These are phyloP conservation scores for Hexactinellida sp. DNA, from an alignment of 37 sponge, comb jelly and placozoan genomes.

Conservation along the genomic window DNA sequence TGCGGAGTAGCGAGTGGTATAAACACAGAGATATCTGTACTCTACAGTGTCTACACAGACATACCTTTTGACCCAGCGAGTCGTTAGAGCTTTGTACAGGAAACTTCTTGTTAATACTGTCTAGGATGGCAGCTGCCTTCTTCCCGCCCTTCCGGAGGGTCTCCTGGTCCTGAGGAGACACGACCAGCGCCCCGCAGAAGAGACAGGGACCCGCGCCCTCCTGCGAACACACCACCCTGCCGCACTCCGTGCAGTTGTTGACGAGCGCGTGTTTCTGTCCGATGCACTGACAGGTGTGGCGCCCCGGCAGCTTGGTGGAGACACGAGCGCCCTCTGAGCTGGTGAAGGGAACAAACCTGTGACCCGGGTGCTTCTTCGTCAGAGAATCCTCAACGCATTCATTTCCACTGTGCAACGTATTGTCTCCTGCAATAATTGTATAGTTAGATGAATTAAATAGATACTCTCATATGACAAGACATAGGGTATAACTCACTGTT, in stretches of 20 bases:
- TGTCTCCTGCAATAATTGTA: too few relatives aligned
- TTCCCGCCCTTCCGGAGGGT: slow-evolving; percentile 44
- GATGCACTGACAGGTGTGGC: slow-evolving; percentile 69
- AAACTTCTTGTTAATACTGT: slow-evolving; percentile 42
- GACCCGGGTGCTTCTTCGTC: slow-evolving; percentile 26
- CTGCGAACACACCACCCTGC: slow-evolving; percentile 83
- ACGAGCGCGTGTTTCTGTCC: slow-evolving; percentile 72
- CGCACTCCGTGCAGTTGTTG: slow-evolving; percentile 83
- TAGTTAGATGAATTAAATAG: too few relatives aligned
- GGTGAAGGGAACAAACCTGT: slow-evolving; percentile 53
- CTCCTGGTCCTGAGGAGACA: slow-evolving; percentile 55
- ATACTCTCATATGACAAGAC: too few relatives aligned
- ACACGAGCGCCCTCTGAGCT: slow-evolving; percentile 44
- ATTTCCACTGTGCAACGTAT: not conserved
- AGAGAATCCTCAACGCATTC: not conserved
- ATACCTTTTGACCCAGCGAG: not conserved
- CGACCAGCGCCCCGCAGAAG: slow-evolving; percentile 79
- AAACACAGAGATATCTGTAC: not conserved
- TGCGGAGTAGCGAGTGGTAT: not conserved
- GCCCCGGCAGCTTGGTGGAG: slow-evolving; percentile 51
- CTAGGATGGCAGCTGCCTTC: slow-evolving; percentile 40
- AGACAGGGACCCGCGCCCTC: slow-evolving; percentile 92
- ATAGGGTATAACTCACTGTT: not conserved
- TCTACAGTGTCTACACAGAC: too few relatives aligned
- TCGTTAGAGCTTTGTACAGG: slow-evolving; percentile 16